Percentiles rank a stretch among this genome's conserved stretches.
phyloP scores from a whole-genome alignment of 2,113 vertebrate species.

The Setophaga kirtlandii region DNA sequence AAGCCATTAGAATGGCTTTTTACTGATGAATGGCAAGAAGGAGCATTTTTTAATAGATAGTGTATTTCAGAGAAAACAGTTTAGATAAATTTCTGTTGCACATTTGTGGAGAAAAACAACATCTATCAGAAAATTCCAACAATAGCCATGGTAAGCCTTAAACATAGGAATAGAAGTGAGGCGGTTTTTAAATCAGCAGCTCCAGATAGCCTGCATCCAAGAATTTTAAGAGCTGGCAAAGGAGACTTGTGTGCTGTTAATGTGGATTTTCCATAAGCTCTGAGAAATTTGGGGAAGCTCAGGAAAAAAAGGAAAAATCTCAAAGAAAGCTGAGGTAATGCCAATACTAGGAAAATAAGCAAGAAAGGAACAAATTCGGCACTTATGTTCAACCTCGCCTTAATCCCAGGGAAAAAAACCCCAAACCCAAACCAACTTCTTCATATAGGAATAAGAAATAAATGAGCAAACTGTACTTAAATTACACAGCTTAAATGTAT shows the following conservation, averaged over 20 bases:
- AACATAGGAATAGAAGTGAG: neutral
- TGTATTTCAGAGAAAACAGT: neutral
- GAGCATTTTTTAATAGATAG: neutral
- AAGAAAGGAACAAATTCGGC: conserved; percentile 14
- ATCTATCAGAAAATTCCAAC: neutral
- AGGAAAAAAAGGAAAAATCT: conserved; percentile 11
- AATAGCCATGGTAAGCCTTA: conserved; percentile 21
- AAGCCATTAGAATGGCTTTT: neutral
- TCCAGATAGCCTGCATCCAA: conserved; percentile 47
- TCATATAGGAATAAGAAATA: neutral
- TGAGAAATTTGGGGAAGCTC: conserved; percentile 48
- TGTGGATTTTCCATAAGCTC: conserved; percentile 62
- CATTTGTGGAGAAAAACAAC: neutral
- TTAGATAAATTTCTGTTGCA: neutral
- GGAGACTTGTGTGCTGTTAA: conserved; percentile 11
- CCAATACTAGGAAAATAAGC: neutral
- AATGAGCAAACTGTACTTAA: neutral
- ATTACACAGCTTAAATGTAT: neutral
- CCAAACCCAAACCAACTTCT: neutral
- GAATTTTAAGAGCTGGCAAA: conserved; percentile 62
- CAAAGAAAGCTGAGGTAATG: neutral
- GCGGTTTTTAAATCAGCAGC: conserved; percentile 46
- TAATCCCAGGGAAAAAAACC: neutral
- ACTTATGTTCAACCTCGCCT: neutral
- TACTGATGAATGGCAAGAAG: neutral